phyloP scores from a whole-genome alignment of 2,113 vertebrate species.

The Sinocyclocheilus anophthalmus region DNA sequence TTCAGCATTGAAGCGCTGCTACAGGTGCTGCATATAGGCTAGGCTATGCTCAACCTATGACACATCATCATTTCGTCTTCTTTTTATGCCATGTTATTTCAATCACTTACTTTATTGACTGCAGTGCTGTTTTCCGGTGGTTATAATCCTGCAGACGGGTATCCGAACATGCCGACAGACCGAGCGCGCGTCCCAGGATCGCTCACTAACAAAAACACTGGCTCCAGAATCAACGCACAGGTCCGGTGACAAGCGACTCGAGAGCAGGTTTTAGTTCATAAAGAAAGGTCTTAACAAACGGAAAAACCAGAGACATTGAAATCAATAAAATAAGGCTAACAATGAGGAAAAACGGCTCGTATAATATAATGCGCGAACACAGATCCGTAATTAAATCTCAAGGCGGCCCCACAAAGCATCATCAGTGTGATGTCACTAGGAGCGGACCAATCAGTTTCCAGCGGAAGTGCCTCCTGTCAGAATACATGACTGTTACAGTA shows the following conservation, averaged over 20 bases:
- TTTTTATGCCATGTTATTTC: neutral
- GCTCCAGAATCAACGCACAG: neutral
- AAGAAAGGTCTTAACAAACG: neutral
- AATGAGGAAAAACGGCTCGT: neutral
- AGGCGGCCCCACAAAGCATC: slow-evolving; percentile 23
- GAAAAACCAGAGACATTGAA: neutral
- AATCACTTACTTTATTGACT: slow-evolving; percentile 4
- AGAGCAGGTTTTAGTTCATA: neutral
- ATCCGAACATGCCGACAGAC: slow-evolving; percentile 26
- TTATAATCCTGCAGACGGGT: slow-evolving; percentile 7
- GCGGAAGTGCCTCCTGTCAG: slow-evolving; percentile 11
- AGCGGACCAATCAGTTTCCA: slow-evolving; percentile 4
- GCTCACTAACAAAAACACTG: slow-evolving; percentile 25
- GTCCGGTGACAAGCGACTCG: neutral
- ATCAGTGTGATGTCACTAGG: neutral
- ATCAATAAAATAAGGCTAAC: neutral
- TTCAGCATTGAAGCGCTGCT: neutral
- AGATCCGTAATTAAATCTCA: slow-evolving; percentile 25
- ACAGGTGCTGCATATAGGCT: neutral
- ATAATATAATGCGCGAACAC: neutral
- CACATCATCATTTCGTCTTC: neutral
- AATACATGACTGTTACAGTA: neutral
- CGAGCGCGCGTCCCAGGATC: slow-evolving; percentile 24
- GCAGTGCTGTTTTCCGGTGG: neutral
- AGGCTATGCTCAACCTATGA: neutral